Base-by-base conservation (phyloP, 2,113 vertebrate species). In the Coturnix japonica region DNA sequence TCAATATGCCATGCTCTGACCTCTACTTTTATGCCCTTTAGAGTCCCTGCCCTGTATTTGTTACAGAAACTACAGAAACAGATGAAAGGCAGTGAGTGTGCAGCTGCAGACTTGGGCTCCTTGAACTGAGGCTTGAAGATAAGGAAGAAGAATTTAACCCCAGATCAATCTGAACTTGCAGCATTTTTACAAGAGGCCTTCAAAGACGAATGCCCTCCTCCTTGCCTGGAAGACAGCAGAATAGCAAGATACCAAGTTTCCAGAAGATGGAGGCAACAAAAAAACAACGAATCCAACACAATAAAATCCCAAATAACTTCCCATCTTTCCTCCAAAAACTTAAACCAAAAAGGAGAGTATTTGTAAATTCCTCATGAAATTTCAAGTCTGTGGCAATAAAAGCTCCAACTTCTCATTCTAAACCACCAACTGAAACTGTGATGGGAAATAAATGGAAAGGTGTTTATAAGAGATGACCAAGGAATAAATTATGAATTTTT, bases 131-230 rank as follows among this genome's bases (percentile, higher is more conserved):
- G 63, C 72, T 89, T 17, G 31, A 69, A 77, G 28, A 83, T 4
- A 94, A 64, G 74, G 67, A 96, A 91, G 76, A 6, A 6, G 65
- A 87, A 81, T 76, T 91, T 85, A 87, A 91, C 90, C 9, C 63
- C 0, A 1, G 77, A 69, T 63, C 91, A 60, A 33, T 26, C 33
- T 85, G 81, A 75, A 71, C 64, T 19, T 77, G 33, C 9, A 83
- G 66, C 43, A 41, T 80, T 92, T 76, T 82, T 64, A 85, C 86
- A 94, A 83, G 72, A 89, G 61, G 81, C 79, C 60, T 94, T 95
- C 78, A 91, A 92, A 95, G 60, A 92, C 60, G 80, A 87, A 74
- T 47, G 61, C 73, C 54, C 84, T 72, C 49, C 89, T 82, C 61
- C 86, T 80, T 73, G 54, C 28, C 65, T 81, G 44, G 47, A 64